Evolutionary conservation across 2,113 vertebrate genomes (phyloP).

Genomic region (Protobothrops flavoviridis): DNA sequence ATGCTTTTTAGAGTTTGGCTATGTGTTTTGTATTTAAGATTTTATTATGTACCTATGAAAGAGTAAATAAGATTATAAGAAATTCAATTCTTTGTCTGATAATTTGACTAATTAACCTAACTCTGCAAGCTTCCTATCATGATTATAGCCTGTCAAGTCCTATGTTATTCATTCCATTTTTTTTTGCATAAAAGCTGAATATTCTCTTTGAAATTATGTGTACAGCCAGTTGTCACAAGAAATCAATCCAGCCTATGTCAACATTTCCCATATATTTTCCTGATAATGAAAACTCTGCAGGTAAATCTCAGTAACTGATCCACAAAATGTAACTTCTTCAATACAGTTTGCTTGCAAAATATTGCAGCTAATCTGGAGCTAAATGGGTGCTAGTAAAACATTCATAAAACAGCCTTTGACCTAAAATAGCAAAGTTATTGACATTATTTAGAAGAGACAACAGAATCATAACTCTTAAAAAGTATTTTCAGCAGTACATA

Average conservation of each 20-base stretch:
- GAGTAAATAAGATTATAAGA: not conserved
- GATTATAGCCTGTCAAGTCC: not conserved
- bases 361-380: not conserved
- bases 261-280: not conserved
- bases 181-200: not conserved
- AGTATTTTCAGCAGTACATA: not conserved
- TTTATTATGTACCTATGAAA: not conserved
- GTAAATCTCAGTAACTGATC: not conserved
- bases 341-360: not conserved
- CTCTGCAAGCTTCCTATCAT: not conserved
- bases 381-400: not conserved
- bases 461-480: not conserved
- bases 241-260: not conserved
- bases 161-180: not conserved
- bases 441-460: constrained; percentile 24
- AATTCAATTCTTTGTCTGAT: not conserved
- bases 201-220: not conserved
- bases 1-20: not conserved
- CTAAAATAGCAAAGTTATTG: not conserved
- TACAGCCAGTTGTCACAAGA: not conserved
- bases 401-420: not conserved
- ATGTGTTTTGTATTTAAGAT: not conserved
- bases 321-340: not conserved
- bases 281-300: constrained; percentile 32
- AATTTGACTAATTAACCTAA: not conserved